These are phyloP conservation scores for Sebastes alutus DNA, from an alignment of 2,797 vertebrate species.

Conservation along the genomic window DNA sequence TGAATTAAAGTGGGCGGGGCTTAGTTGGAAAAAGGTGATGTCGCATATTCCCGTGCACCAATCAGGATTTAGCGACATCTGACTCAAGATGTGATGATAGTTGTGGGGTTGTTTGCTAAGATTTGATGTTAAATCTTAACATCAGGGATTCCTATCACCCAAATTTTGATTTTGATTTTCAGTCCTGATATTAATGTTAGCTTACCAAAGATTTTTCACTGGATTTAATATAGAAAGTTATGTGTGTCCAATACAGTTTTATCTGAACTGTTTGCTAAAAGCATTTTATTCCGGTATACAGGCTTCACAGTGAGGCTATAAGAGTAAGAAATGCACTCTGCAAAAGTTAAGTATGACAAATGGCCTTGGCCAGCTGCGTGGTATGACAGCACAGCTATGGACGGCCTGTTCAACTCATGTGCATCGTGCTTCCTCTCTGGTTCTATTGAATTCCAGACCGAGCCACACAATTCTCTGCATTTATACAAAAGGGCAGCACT, in stretches of 20 bases:
- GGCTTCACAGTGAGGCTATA: background rate
- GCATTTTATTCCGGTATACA: background rate
- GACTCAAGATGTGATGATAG: background rate
- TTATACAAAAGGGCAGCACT: background rate
- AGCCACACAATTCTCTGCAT: slow-evolving; percentile 2
- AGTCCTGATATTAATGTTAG: background rate
- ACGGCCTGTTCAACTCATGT: background rate
- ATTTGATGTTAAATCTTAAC: background rate
- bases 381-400: background rate
- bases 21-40: background rate
- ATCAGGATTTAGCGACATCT: background rate
- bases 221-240: background rate
- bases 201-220: background rate
- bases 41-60: background rate
- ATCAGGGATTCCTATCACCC: background rate
- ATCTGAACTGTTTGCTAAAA: background rate
- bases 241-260: background rate
- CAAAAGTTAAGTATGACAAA: slow-evolving; percentile 20
- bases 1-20: background rate
- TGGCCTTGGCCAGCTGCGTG: background rate
- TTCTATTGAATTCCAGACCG: slow-evolving; percentile 1
- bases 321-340: background rate
- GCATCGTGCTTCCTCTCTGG: background rate
- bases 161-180: background rate
- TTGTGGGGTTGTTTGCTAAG: background rate